Evolutionary conservation across 2,113 vertebrate genomes (phyloP).

Genomic region (Xiphophorus couchianus): DNA sequence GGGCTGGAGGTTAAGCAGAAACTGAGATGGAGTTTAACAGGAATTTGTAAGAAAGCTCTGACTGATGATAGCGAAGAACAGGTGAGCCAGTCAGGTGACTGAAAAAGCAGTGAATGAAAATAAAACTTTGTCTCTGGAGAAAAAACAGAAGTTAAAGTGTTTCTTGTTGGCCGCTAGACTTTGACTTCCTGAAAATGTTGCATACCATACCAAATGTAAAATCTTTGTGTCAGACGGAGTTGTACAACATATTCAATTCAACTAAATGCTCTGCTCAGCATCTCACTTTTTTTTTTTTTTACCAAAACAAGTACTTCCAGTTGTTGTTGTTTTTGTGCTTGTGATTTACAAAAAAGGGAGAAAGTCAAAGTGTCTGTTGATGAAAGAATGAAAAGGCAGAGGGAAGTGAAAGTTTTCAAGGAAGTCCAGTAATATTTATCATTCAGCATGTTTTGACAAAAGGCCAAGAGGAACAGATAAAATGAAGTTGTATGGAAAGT

Average conservation of each 20-base stretch:
- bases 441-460: neutral
- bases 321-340: neutral
- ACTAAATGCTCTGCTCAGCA: too few relatives aligned
- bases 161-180: too few relatives aligned
- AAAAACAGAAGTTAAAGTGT: neutral
- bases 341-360: neutral
- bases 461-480: conserved; percentile 1
- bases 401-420: conserved; percentile 46
- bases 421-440: conserved; percentile 5
- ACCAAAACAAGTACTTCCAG: neutral
- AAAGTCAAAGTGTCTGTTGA: conserved; percentile 23
- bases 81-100: conserved; percentile 35
- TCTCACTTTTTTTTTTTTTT: too few relatives aligned
- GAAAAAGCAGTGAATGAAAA: conserved; percentile 18
- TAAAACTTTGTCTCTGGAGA: accelerated
- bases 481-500: neutral
- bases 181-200: too few relatives aligned
- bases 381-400: neutral
- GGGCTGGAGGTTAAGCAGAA: conserved; percentile 61
- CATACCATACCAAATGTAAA: too few relatives aligned
- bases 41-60: conserved; percentile 67
- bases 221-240: neutral
- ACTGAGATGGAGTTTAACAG: conserved; percentile 55
- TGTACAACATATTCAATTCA: too few relatives aligned
- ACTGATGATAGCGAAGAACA: conserved; percentile 53